Conservation (phyloP, 2,888 invertebrate genomes). For the Oscheius sp. region DNA sequence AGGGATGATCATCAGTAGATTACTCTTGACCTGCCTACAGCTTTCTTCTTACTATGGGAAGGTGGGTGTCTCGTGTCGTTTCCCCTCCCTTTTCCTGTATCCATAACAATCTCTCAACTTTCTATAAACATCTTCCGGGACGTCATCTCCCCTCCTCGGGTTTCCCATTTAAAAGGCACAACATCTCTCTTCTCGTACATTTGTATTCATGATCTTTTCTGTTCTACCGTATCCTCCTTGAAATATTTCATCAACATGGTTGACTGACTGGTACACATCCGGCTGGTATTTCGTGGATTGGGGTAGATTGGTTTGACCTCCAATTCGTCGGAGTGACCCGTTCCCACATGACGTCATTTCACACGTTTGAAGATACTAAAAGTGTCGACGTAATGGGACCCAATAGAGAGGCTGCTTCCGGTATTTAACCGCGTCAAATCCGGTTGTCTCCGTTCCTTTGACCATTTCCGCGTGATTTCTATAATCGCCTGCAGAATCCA, state of each 20-base stretch:
- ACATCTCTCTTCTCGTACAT: not conserved
- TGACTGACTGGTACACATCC: not conserved
- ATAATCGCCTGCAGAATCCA: too few species aligned
- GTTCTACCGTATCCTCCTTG: not conserved
- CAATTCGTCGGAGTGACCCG: not conserved
- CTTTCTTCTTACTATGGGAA: too few species aligned
- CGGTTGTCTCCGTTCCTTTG: not conserved
- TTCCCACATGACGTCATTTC: not conserved
- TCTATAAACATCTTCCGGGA: too few species aligned
- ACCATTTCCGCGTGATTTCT: too few species aligned
- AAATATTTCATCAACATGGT: too few species aligned
- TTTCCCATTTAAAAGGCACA: too few species aligned
- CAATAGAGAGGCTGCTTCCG: not conserved
- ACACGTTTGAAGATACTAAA: not conserved
- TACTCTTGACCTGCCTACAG: too few species aligned
- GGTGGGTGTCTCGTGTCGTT: too few species aligned
- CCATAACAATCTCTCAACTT: too few species aligned
- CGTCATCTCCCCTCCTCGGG: not conserved
- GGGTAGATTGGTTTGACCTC: not conserved
- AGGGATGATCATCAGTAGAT: too few species aligned
- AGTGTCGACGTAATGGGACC: not conserved
- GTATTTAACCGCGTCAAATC: conserved; percentile 19
- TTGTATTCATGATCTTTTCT: not conserved
- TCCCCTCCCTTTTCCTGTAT: too few species aligned
- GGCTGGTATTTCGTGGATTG: not conserved